phyloP scores from a whole-genome alignment of 1,140 invertebrate genomes.

The Papilio dardanus region DNA sequence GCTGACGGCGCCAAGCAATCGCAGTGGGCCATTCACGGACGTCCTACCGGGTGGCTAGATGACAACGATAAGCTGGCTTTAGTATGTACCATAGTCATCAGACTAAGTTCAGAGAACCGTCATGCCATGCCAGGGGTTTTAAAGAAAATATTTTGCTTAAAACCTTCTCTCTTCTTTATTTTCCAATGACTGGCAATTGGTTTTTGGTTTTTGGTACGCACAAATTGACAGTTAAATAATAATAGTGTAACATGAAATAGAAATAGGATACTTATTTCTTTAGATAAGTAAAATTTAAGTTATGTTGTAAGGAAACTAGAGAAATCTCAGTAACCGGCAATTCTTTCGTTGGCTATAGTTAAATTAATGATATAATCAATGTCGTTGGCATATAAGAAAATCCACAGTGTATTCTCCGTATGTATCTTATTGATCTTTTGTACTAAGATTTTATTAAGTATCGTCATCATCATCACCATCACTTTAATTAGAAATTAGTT shows the following conservation, averaged over 20 bases:
- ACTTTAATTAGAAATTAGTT: too few species aligned
- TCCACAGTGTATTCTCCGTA: neutral
- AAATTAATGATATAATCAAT: conserved; percentile 6
- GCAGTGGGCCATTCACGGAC: too few species aligned
- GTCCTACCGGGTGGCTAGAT: too few species aligned
- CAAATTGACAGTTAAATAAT: conserved; percentile 11
- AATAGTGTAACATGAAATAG: neutral
- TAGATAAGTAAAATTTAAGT: conserved; percentile 25
- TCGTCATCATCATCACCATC: too few species aligned
- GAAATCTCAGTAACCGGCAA: conserved; percentile 6
- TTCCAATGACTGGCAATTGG: neutral
- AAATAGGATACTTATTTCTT: neutral
- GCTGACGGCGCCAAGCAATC: too few species aligned
- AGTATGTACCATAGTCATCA: too few species aligned
- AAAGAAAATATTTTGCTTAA: neutral
- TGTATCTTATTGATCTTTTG: neutral
- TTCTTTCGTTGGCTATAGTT: neutral
- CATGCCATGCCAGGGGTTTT: neutral
- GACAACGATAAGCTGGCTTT: too few species aligned
- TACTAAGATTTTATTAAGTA: neutral
- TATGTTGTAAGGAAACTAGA: conserved; percentile 15
- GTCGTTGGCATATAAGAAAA: conserved; percentile 3
- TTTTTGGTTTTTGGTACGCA: neutral
- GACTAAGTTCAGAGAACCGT: too few species aligned
- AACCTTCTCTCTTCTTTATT: neutral